A percentile compares a stretch with the other conserved stretches of the same genome.
These are phyloP conservation scores for Sebastes umbrosus DNA, from an alignment of 2,797 vertebrate genomes.

Conservation along the genomic window DNA sequence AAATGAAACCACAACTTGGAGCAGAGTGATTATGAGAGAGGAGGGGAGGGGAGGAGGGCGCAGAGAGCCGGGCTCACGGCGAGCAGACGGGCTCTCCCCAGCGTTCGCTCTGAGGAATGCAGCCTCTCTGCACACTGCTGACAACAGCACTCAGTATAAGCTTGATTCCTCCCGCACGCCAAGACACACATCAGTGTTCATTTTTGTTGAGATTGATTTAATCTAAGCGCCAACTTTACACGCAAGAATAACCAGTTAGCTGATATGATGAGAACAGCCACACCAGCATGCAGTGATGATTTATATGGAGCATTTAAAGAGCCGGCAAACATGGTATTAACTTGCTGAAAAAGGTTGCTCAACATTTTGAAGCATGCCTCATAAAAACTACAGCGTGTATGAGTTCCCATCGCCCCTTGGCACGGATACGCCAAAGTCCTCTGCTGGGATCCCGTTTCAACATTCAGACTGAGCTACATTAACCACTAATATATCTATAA, in stretches of 20 bases:
- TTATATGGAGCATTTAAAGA: constrained; percentile 33
- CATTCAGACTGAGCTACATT: neutral
- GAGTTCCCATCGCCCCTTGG: constrained; percentile 14
- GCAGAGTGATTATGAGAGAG: constrained; percentile 30
- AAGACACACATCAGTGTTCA: constrained; percentile 15
- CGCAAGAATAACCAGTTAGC: neutral
- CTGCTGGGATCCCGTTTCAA: constrained; percentile 3
- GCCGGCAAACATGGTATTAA: constrained; percentile 4
- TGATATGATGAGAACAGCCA: constrained; percentile 15
- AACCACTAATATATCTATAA: neutral
- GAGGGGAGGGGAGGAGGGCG: constrained; percentile 10
- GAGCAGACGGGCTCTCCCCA: constrained; percentile 66
- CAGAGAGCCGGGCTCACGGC: neutral
- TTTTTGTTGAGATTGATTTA: constrained; percentile 3
- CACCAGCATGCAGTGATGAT: neutral
- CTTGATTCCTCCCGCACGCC: neutral
- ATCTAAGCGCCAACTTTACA: constrained; percentile 10
- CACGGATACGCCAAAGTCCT: neutral
- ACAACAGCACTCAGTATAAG: neutral
- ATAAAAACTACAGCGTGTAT: constrained; percentile 21
- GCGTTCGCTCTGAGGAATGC: constrained; percentile 58
- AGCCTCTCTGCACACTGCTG: constrained; percentile 5
- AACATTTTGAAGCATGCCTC: constrained; percentile 11
- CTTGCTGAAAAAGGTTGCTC: constrained; percentile 19
- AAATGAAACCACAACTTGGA: constrained; percentile 57